Evolutionary conservation across 2,888 invertebrate genomes (phyloP).

Genomic region (Temnothorax unifasciatus): DNA sequence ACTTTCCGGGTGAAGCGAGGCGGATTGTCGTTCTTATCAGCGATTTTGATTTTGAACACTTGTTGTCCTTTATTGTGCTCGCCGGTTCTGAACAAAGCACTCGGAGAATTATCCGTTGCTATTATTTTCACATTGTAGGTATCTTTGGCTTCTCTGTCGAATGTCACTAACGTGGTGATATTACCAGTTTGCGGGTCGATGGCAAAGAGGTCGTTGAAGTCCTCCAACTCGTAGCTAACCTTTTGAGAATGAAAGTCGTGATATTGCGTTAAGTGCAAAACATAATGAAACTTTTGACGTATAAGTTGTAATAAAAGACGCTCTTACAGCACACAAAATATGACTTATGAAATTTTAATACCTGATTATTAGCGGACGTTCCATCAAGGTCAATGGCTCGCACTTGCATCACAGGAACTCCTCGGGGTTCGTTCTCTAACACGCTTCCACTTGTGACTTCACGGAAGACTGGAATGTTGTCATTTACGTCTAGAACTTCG

Average conservation of each 20-base stretch:
- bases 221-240: slow-evolving; percentile 92
- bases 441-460: slow-evolving; percentile 94
- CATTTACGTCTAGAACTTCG: slow-evolving; percentile 95
- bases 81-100: slow-evolving; percentile 89
- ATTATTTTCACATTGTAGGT: slow-evolving; percentile 96
- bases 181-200: slow-evolving; percentile 95
- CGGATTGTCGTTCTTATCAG: slow-evolving; percentile 98
- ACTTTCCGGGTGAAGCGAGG: slow-evolving; percentile 94
- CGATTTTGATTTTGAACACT: slow-evolving; percentile 95
- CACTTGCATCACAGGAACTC: slow-evolving; percentile 95
- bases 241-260: slow-evolving; percentile 65
- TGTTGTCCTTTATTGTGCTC: slow-evolving; percentile 93
- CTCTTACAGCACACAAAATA: background rate
- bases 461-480: slow-evolving; percentile 95
- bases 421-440: slow-evolving; percentile 93
- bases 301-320: background rate
- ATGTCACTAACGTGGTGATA: slow-evolving; percentile 93
- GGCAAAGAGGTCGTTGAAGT: slow-evolving; percentile 91
- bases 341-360: slow-evolving; percentile 70
- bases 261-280: slow-evolving; percentile 8
- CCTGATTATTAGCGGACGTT: slow-evolving; percentile 93
- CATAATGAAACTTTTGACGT: background rate
- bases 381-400: slow-evolving; percentile 95
- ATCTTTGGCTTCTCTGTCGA: slow-evolving; percentile 95
- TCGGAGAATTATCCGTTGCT: slow-evolving; percentile 96